A percentile compares a stretch with the other conserved stretches of the same genome.
phyloP scores from a whole-genome alignment of 2,888 invertebrate genomes.

The Dryadula phaetusa region DNA sequence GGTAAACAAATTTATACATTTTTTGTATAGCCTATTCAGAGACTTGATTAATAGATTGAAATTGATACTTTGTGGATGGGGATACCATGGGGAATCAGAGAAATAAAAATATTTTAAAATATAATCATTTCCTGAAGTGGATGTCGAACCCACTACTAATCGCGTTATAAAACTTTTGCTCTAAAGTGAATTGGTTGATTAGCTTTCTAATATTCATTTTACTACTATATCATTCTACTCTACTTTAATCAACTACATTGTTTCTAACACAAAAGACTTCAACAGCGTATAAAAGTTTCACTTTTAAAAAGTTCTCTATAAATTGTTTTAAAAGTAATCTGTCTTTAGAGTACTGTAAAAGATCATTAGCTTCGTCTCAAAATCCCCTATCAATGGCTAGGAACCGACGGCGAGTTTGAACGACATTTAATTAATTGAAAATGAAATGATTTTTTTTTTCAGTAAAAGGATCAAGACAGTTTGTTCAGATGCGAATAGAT shows the following conservation, averaged over 20 bases:
- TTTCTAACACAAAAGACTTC: conserved; percentile 7
- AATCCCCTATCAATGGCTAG: conserved; percentile 13
- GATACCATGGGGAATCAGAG: too few relatives aligned
- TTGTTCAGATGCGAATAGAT: conserved; percentile 52
- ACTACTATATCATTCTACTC: background rate
- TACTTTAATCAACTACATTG: conserved; percentile 2
- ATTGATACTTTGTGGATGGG: too few relatives aligned
- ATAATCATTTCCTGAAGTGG: too few relatives aligned
- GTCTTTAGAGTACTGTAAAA: conserved; percentile 7
- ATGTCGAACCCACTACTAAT: too few relatives aligned
- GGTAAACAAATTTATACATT: too few relatives aligned
- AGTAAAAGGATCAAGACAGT: conserved; percentile 55
- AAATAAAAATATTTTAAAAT: too few relatives aligned
- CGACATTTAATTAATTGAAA: conserved; percentile 63
- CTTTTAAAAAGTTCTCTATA: conserved; percentile 8
- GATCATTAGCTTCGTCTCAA: conserved; percentile 6
- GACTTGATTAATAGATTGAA: too few relatives aligned
- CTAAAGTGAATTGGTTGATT: too few relatives aligned
- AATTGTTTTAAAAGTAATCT: conserved; percentile 17
- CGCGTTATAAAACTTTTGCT: too few relatives aligned
- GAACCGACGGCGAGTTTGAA: conserved; percentile 49
- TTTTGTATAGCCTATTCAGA: too few relatives aligned
- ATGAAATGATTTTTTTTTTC: conserved; percentile 61
- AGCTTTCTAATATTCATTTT: too few relatives aligned
- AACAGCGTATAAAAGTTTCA: background rate